Evolutionary conservation across 1,140 invertebrate genomes (phyloP).

Genomic region (Brachionus rubens): DNA sequence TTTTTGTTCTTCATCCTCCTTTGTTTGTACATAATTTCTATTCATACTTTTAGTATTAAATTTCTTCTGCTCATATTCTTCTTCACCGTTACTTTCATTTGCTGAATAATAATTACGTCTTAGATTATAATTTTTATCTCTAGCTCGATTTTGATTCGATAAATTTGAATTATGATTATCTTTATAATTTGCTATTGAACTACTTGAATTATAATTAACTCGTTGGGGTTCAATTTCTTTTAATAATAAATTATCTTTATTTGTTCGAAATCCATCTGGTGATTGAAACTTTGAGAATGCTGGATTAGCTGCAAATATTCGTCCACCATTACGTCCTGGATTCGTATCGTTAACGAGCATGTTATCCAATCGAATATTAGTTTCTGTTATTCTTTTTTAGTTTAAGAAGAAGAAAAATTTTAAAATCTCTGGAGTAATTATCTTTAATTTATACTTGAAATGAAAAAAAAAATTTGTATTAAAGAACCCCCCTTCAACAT

Average conservation of each 20-base stretch:
- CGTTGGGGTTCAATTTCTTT: background rate
- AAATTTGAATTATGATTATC: background rate
- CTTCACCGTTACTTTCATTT: conserved; percentile 30
- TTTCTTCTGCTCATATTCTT: conserved; percentile 11
- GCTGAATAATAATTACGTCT: conserved; percentile 28
- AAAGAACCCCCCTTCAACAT: too few relatives aligned
- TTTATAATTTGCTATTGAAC: background rate
- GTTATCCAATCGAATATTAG: background rate
- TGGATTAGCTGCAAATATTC: background rate
- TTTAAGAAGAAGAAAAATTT: background rate
- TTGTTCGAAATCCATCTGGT: background rate
- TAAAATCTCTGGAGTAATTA: too few relatives aligned
- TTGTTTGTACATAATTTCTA: background rate
- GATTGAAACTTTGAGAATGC: conserved; percentile 5
- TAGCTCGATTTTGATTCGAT: background rate
- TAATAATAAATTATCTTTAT: conserved; percentile 1
- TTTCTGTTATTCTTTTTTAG: background rate
- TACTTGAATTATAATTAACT: background rate
- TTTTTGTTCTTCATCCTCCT: background rate
- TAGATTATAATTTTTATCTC: background rate
- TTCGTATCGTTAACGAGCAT: background rate
- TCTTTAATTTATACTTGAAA: too few relatives aligned
- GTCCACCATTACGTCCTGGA: background rate
- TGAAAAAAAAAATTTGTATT: too few relatives aligned
- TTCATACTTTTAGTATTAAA: background rate